A percentile compares a stretch with the other conserved stretches of the same genome.
Conservation (phyloP, 2,113 vertebrate genomes). For the Protobothrops flavoviridis region DNA sequence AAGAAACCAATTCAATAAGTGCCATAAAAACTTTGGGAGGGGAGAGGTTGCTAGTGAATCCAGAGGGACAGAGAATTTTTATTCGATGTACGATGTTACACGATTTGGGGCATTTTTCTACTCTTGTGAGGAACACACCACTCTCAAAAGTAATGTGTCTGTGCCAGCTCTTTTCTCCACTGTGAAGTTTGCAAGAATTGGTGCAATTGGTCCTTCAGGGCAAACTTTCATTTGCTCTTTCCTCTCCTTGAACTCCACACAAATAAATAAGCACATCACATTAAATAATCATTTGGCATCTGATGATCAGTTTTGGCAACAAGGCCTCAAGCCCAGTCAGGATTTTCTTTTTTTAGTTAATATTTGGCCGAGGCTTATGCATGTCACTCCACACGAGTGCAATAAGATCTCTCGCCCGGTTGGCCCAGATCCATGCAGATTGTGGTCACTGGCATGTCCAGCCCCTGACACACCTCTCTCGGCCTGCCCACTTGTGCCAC, state of each 20-base stretch:
- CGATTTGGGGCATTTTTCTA: background rate
- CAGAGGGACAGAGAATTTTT: background rate
- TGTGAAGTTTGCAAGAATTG: background rate
- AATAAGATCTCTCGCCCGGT: background rate
- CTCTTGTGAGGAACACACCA: background rate
- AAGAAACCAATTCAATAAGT: background rate
- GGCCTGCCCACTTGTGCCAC: background rate
- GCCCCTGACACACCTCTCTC: background rate
- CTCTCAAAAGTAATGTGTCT: fast-evolving
- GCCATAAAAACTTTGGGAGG: background rate
- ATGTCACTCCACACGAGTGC: background rate
- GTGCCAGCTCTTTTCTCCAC: background rate
- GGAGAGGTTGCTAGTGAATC: background rate
- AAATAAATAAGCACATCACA: background rate
- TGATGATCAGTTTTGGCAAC: background rate
- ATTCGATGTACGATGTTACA: background rate
- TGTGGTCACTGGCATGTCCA: background rate
- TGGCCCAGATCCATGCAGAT: background rate
- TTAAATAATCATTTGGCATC: background rate
- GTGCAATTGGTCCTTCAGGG: background rate
- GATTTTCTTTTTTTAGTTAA: background rate
- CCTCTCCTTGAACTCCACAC: background rate
- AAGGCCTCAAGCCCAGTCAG: background rate
- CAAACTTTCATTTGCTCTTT: background rate
- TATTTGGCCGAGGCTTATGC: background rate